These are phyloP conservation scores for Cercopithecus mona DNA, from an alignment of 2,113 vertebrate genomes.

Conservation along the genomic window DNA sequence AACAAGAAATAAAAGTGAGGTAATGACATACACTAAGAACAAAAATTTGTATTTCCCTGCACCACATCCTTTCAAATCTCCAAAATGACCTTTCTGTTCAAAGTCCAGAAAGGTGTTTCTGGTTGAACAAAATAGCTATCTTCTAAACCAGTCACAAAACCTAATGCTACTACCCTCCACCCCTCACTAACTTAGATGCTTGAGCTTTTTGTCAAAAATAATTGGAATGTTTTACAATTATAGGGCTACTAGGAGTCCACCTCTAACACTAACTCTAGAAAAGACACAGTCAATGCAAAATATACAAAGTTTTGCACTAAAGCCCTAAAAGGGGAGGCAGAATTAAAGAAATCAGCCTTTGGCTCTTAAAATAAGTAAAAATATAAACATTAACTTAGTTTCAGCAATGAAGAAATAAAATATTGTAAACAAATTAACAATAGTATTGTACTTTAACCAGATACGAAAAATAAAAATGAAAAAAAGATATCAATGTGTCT, in stretches of 20 bases:
- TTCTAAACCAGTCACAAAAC: neutral
- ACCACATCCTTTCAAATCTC: neutral
- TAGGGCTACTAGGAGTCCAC: neutral
- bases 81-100: neutral
- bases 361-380: constrained; percentile 1
- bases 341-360: neutral
- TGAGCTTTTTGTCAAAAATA: neutral
- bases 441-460: neutral
- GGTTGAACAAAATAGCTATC: neutral
- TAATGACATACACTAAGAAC: neutral
- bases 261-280: neutral
- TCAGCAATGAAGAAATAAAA: neutral
- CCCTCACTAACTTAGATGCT: neutral
- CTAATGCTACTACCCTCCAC: neutral
- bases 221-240: neutral
- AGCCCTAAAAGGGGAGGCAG: neutral
- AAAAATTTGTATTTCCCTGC: neutral
- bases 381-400: neutral
- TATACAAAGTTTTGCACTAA: neutral
- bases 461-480: neutral
- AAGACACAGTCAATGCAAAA: neutral
- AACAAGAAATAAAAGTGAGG: neutral
- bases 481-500: neutral
- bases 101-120: neutral
- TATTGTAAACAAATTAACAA: neutral